Conservation (phyloP, 2,888 invertebrate species). For the Cylindroiulus punctatus region DNA sequence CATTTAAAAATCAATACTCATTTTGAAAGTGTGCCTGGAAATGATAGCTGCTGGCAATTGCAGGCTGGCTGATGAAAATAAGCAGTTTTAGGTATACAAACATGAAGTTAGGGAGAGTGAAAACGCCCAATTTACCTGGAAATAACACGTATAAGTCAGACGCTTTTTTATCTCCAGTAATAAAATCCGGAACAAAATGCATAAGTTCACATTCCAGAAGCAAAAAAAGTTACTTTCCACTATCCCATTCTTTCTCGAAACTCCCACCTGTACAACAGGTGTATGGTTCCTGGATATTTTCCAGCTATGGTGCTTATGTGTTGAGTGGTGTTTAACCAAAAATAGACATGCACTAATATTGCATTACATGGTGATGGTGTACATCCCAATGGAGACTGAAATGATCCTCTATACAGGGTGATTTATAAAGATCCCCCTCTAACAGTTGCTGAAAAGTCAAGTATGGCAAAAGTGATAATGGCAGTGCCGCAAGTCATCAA, state of each 20-base stretch:
- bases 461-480: too few species aligned
- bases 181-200: not conserved
- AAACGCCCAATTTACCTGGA: not conserved
- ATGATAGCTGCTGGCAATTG: not conserved
- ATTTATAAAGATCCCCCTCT: too few species aligned
- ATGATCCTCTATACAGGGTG: too few species aligned
- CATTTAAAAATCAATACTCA: not conserved
- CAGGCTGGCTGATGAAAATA: not conserved
- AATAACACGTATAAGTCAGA: slow-evolving; percentile 1
- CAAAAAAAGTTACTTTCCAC: not conserved
- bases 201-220: not conserved
- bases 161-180: not conserved
- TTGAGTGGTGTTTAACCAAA: too few species aligned
- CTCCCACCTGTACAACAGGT: too few species aligned
- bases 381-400: too few species aligned
- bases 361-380: too few species aligned
- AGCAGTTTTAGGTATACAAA: not conserved
- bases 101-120: not conserved
- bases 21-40: not conserved
- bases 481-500: too few species aligned
- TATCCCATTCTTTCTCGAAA: not conserved
- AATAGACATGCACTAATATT: too few species aligned
- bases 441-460: too few species aligned
- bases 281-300: too few species aligned
- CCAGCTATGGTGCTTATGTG: too few species aligned